phyloP scores from a whole-genome alignment of 1,140 invertebrate species.

The Sycophaga agraensis region DNA sequence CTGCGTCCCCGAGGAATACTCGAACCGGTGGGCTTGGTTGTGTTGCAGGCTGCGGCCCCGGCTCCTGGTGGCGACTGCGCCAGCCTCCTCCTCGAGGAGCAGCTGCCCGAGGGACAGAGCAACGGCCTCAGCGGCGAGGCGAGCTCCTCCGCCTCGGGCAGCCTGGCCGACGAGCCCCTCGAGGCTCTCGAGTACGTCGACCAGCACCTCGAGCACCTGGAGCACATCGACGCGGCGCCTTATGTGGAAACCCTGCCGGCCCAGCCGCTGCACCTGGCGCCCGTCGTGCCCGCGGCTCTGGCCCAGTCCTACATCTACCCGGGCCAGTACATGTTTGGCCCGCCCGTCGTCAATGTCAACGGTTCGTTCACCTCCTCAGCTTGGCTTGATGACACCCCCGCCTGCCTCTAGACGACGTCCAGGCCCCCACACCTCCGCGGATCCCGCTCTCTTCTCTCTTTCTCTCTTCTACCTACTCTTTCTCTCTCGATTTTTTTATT shows the following conservation, averaged over 20 bases:
- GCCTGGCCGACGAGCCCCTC: slow-evolving; percentile 32
- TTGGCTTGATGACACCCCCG: background rate
- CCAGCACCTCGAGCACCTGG: slow-evolving; percentile 33
- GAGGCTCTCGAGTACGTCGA: background rate
- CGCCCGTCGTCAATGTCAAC: slow-evolving; percentile 55
- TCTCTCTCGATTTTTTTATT: background rate
- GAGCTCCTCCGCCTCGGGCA: slow-evolving; percentile 31
- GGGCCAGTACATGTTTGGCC: slow-evolving; percentile 58
- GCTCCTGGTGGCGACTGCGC: no score
- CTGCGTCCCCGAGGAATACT: no score
- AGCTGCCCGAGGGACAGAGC: no score
- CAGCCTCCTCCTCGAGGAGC: background rate
- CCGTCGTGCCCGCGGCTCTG: slow-evolving; percentile 41
- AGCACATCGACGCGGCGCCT: slow-evolving; percentile 21
- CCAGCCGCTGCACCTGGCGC: slow-evolving; percentile 46
- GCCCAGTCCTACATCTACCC: slow-evolving; percentile 55
- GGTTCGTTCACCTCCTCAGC: slow-evolving; percentile 45
- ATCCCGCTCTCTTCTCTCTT: background rate
- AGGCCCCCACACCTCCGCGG: background rate
- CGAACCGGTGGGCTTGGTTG: no score
- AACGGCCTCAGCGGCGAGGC: slow-evolving; percentile 2
- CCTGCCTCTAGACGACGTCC: background rate
- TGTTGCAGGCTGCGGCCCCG: no score
- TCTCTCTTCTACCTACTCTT: background rate
- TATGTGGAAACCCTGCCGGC: slow-evolving; percentile 42